These are phyloP conservation scores for Peromyscus maniculatus DNA, from an alignment of 2,113 vertebrate species.

Conservation along the genomic window DNA sequence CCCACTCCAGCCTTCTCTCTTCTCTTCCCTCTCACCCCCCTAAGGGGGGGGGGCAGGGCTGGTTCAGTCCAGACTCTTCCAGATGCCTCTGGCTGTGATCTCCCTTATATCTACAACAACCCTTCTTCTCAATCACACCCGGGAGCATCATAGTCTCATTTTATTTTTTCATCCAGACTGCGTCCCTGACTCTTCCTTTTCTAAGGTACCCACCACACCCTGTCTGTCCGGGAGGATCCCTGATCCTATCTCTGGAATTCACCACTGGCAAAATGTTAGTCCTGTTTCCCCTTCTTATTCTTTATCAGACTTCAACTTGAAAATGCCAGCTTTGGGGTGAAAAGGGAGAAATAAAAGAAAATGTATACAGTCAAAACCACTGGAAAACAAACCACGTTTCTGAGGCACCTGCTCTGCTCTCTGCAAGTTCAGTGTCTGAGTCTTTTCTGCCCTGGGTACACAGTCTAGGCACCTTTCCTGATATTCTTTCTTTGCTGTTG, in stretches of 20 bases:
- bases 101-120: background rate
- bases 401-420: background rate
- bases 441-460: background rate
- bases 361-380: background rate
- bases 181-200: background rate
- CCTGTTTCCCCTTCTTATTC: background rate
- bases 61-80: background rate
- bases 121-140: background rate
- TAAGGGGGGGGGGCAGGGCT: background rate
- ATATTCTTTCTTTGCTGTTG: background rate
- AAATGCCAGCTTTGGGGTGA: background rate
- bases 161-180: background rate
- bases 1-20: background rate
- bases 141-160: background rate
- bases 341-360: background rate
- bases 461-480: background rate
- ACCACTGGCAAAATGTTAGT: background rate
- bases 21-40: background rate
- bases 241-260: background rate
- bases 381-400: background rate
- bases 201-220: background rate
- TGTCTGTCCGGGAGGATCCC: background rate
- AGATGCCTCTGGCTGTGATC: background rate
- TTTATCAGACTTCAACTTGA: conserved; percentile 26
- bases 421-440: background rate